Evolutionary conservation across 2,113 vertebrate species (phyloP), one percentile per base, ranked within the genome.

Genomic region (Apus apus): DNA sequence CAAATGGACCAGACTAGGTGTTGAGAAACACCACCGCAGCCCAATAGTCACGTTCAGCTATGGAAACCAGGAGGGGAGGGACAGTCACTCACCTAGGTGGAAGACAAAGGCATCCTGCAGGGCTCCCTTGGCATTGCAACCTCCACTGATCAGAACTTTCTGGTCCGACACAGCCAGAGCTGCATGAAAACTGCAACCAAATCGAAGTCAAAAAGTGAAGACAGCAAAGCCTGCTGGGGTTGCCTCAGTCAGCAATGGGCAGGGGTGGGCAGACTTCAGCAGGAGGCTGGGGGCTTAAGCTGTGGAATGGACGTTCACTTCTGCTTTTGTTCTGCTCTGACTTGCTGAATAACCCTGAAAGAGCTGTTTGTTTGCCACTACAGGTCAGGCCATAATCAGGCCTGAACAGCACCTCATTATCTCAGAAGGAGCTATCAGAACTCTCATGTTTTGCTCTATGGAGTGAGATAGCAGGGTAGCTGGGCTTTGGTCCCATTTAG

Each of bases 61-160:
- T 4, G n/a, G 57, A 58, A 80, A 61, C 5, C 1, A 11, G 32
- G 27, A 40, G 23, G 54, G 32, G 27, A 40, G 23, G 54, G 48
- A 88, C 19, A 48, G 26, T 46, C 15, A 80, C 98, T 97, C 81
- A 99, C 99, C 98, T 25, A 97, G 85, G 77, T 97, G 98, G 74
- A 99, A 99, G 68, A 98, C 72, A 71, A 98, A 98, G 3, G 98
- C 94, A 94, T 99, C 99, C 48, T 97, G 97, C 70, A 99, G 97
- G 51, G 98, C 97, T 92, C 98, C 98, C 8, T 96, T 97, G 64
- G 98, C 95, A 97, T 98, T 98, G 93, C 98, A 98, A 38, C 99
- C 99, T 50, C 99, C 99, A 54, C 98, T 98, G 94, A 99, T 96
- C 85, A 99, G 93, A 93, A 99, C 87, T 93, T 97, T 98, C 97